Base-by-base conservation (phyloP, 2,113 vertebrate species). In the Oncorhynchus keta region DNA sequence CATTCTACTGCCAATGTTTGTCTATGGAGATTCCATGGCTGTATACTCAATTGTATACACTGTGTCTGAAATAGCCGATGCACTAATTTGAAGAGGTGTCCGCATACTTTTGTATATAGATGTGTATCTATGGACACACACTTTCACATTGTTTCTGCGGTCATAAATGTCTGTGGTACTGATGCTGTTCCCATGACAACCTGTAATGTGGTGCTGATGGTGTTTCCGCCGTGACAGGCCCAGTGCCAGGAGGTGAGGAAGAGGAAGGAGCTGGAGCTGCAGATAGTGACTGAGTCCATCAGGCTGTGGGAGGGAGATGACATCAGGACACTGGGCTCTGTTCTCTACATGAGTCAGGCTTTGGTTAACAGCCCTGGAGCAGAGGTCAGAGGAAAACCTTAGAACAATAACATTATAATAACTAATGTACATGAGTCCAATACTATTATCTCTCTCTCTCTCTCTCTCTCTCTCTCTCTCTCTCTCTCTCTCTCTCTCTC, bases 241-340 rank as follows among this genome's bases (percentile, higher is more conserved):
- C 97, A 97, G 68, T 99, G 98, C 91, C 97, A 98, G 90, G 98
- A 99, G 85, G 96, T 99, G 26, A 92, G 98, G 78, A 99, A 99
- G 74, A 92, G 97, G 66, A 99, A 99, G 83, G 97, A 99, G 79
- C 94, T 99, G 75, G 97, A 99, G 84, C 90, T 99, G 67, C 98
- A 99, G 85, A 98, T 99, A 75, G 93, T 99, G 82, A 96, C 95
- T 0, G 97, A 99, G 89, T 91, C 95, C 24, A 97, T 99, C 87
- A 95, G 96, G 2, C 95, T 95, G 83, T 99, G 98, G 97, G 98
- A 99, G 85, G 98, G 98, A 0, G 98, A 99, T 0, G 96, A 96
- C 86, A 99, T 99, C 72, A 96, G 95, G 90, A 96, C 96, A 0
- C 90, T 99, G 74, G 98, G 98, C 81, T 94, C 83, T 1, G 96